Conservation (phyloP, 2,797 vertebrate species). For the Poeciliopsis turneri region DNA sequence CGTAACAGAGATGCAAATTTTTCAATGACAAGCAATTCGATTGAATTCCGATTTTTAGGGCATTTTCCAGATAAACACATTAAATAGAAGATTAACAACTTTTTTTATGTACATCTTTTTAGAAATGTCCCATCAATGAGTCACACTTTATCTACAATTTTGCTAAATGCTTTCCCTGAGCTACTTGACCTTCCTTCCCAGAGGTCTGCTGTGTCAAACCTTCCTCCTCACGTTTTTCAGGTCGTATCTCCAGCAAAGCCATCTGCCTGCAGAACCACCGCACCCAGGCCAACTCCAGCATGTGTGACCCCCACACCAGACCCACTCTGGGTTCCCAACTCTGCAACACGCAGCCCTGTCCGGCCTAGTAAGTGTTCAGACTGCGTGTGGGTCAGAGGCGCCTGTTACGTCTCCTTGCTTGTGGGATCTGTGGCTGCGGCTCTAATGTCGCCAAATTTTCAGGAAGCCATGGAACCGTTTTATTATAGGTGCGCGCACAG, state of each 20-base stretch:
- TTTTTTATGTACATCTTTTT: neutral
- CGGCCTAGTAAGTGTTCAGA: constrained; percentile 87
- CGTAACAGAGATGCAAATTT: neutral
- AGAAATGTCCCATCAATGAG: neutral
- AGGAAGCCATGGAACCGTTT: constrained; percentile 42
- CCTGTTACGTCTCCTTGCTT: constrained; percentile 26
- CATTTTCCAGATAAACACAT: neutral
- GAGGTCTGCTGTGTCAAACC: neutral
- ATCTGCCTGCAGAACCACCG: constrained; percentile 92
- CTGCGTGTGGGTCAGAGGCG: constrained; percentile 25
- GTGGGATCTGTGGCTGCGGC: constrained; percentile 45
- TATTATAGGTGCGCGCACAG: constrained; percentile 42
- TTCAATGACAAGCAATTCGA: neutral
- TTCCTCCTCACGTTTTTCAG: constrained; percentile 61
- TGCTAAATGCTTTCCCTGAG: neutral
- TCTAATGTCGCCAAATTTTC: constrained; percentile 64
- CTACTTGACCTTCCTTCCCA: neutral
- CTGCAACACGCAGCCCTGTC: constrained; percentile 93
- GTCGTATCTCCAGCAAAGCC: constrained; percentile 88
- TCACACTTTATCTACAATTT: neutral
- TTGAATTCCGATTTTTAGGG: no score
- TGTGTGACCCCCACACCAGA: constrained; percentile 84
- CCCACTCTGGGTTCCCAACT: constrained; percentile 85
- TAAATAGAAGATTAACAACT: neutral
- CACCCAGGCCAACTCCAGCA: constrained; percentile 87